Base-by-base conservation (phyloP, 2,797 vertebrate species). In the Neomorphus geoffroyi region DNA sequence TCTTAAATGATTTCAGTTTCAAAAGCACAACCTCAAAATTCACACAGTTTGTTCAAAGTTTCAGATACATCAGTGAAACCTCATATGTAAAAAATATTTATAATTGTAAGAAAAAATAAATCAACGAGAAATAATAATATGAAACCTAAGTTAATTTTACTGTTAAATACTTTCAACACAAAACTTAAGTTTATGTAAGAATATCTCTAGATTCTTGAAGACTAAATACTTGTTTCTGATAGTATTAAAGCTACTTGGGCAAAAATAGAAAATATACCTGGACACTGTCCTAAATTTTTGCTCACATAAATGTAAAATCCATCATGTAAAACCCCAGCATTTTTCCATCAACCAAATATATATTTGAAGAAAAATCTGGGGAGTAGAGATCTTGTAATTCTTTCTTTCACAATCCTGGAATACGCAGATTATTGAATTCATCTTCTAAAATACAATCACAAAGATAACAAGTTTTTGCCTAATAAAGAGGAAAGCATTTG, bases 401-500 rank as follows among this genome's bases (percentile, higher is more conserved):
- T 21, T 75, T 88, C 51, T 69, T 21, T 60, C 66, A 67, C 7
- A 41, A 19, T 28, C 19, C 19, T 45, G 39, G 8, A 80, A 90
- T 24, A 62, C 7, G 11, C 43, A 75, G 75, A 81, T 61, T 46
- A 93, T 24, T 74, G 18, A 92, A 90, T 82, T 90, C 21, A 86
- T 65, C 51, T 82, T 94, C 82, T 53, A 78, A 86, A 93, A 95
- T 32, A 45, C 15, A 89, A n/a, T 94, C 88, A 91, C 80, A 95
- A 88, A 96, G 39, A 91, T 93, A 93, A 66, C 35, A 90, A 69
- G 54, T 35, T 93, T 96, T 92, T 95, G 57, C 89, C 65, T 81
- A 45, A 77, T 35, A 60, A 88, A 96, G 80, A 83, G 43, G n/a
- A 81, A 95, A 96, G 66, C 32, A 32, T 86, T 62, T 43, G 17